These are phyloP conservation scores for Hypotaenidia okinawae DNA, from an alignment of 2,797 vertebrate genomes.

Conservation along the genomic window DNA sequence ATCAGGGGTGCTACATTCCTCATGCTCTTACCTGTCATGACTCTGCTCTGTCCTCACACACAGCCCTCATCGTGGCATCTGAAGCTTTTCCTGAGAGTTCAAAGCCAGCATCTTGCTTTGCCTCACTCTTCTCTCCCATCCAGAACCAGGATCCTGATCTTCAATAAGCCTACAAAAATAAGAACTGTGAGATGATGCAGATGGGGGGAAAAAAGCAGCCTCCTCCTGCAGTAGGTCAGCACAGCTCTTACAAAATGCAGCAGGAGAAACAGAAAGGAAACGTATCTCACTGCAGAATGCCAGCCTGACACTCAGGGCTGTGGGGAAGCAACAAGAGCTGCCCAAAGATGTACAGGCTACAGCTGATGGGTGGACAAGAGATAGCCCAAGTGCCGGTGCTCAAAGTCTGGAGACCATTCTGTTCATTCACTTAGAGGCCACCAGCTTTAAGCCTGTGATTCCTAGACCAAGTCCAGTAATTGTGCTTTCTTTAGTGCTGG, in stretches of 20 bases:
- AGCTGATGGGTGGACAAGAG: background rate
- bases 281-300: background rate
- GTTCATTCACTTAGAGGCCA: background rate
- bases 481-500: background rate
- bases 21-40: background rate
- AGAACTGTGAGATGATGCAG: background rate
- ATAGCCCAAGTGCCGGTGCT: background rate
- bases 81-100: background rate
- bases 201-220: background rate
- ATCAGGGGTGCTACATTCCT: background rate
- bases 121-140: constrained; percentile 22
- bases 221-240: background rate
- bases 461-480: background rate
- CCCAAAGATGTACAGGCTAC: background rate
- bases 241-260: background rate
- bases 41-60: background rate
- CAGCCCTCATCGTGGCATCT: background rate
- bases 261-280: background rate
- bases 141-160: background rate
- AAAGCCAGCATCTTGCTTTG: constrained; percentile 36
- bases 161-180: constrained; percentile 14
- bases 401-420: background rate
- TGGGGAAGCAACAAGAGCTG: background rate
- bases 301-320: background rate
- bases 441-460: background rate